Evolutionary conservation across 2,797 vertebrate genomes (phyloP).

Genomic region (Enteromius afrohamiltoni): DNA sequence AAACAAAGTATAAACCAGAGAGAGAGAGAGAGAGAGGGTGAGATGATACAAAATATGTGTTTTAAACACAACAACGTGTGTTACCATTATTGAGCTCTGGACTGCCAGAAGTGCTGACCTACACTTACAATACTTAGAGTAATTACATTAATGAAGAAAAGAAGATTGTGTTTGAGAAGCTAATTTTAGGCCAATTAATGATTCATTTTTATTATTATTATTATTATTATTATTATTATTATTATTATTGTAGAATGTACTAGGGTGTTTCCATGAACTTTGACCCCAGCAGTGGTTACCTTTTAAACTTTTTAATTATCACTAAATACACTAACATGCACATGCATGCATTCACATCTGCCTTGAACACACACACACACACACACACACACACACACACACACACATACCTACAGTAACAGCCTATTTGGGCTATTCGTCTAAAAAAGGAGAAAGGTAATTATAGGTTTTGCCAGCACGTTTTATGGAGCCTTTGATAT

Average conservation of each 20-base stretch:
- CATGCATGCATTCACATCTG: slow-evolving; percentile 36
- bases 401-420: slow-evolving; percentile 37
- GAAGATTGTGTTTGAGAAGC: not conserved
- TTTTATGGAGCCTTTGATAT: slow-evolving; percentile 79
- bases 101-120: not conserved
- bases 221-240: not conserved
- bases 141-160: not conserved
- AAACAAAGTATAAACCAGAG: not conserved
- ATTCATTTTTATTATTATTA: not conserved
- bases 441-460: slow-evolving; percentile 69
- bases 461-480: slow-evolving; percentile 78
- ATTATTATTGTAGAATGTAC: not conserved
- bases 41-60: not conserved
- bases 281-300: not conserved
- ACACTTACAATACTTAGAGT: not conserved
- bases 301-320: slow-evolving; percentile 9
- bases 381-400: slow-evolving; percentile 14
- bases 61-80: not conserved
- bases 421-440: slow-evolving; percentile 20
- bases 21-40: too few relatives aligned
- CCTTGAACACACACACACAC: slow-evolving; percentile 38
- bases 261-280: not conserved
- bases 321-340: not conserved
- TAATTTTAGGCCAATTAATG: not conserved
- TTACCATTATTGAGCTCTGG: not conserved